These are phyloP conservation scores for Chloroceryle amazona DNA, from an alignment of 2,797 vertebrate species.

Conservation along the genomic window DNA sequence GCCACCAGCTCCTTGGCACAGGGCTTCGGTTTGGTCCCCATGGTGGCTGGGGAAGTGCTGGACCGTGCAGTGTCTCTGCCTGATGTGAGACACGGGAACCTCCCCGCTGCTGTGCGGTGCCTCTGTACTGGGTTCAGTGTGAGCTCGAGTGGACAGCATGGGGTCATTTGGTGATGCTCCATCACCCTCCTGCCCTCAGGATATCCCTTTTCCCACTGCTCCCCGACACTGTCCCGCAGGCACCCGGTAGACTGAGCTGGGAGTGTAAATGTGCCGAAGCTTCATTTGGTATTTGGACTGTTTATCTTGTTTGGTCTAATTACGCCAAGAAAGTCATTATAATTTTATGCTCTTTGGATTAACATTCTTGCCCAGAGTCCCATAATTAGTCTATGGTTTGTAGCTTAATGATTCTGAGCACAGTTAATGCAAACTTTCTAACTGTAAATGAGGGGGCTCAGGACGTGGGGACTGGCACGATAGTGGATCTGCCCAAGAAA, in stretches of 20 bases:
- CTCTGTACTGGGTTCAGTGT: rapidly evolving
- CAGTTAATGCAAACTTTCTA: background rate
- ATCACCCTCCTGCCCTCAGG: background rate
- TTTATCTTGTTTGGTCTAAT: constrained; percentile 72
- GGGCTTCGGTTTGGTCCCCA: background rate
- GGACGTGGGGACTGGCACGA: background rate
- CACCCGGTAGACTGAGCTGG: rapidly evolving
- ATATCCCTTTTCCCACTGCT: background rate
- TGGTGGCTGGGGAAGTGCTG: rapidly evolving
- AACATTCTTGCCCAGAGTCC: constrained; percentile 64
- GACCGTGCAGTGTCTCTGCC: background rate
- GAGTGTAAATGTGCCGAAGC: background rate
- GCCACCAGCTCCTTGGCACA: rapidly evolving
- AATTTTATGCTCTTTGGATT: constrained; percentile 73
- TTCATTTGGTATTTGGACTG: background rate
- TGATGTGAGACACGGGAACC: background rate
- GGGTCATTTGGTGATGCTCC: background rate
- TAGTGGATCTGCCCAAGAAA: background rate
- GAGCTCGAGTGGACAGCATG: background rate
- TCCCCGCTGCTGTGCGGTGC: rapidly evolving
- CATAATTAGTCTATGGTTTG: constrained; percentile 63
- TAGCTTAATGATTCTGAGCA: constrained; percentile 52
- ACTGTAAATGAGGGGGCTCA: background rate
- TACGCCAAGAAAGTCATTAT: constrained; percentile 67
- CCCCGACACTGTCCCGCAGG: background rate